Evolutionary conservation across 2,797 vertebrate genomes (phyloP).

Genomic region (Hirundo rustica): DNA sequence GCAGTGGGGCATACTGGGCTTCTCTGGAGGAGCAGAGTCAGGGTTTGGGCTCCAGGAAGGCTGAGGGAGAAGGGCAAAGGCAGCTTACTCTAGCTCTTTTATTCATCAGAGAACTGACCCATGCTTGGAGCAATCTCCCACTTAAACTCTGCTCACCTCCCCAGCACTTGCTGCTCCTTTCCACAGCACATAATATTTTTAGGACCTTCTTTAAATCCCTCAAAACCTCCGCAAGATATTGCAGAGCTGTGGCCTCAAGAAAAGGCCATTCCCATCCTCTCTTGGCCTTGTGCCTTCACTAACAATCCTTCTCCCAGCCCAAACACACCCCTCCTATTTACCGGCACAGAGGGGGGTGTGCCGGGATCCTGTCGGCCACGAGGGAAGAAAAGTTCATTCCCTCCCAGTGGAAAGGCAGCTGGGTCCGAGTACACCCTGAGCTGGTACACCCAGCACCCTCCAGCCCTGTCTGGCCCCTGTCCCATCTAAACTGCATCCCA

Average conservation of each 20-base stretch:
- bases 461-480: not conserved
- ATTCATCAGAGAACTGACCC: not conserved
- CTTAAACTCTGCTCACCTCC: not conserved
- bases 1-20: fast-evolving
- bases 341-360: not conserved
- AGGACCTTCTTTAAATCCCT: not conserved
- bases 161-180: not conserved
- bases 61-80: not conserved
- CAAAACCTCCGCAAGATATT: not conserved
- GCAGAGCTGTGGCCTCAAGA: not conserved
- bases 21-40: not conserved
- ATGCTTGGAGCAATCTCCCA: not conserved
- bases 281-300: not conserved
- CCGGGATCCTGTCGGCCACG: not conserved
- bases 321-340: not conserved
- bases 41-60: not conserved
- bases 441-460: not conserved
- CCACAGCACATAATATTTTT: not conserved
- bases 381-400: not conserved
- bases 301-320: not conserved
- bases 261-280: not conserved
- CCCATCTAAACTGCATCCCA: not conserved
- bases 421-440: not conserved
- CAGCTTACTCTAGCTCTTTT: not conserved
- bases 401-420: not conserved